Evolutionary conservation across 1,140 invertebrate species (phyloP), one percentile per base, ranked within the genome.

Genomic region (Drosophila virilis): DNA sequence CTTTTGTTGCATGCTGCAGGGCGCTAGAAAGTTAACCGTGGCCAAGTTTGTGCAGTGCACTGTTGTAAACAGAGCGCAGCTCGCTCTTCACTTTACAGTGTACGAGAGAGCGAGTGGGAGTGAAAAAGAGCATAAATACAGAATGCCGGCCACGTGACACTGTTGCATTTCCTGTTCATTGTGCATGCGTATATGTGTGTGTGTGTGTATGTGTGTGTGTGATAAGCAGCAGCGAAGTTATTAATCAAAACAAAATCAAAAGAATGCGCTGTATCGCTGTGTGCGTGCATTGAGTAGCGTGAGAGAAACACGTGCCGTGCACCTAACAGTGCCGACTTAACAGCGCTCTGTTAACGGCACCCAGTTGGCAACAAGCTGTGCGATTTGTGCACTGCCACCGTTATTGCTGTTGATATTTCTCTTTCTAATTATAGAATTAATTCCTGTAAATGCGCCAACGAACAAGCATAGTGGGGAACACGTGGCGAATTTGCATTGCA

Each of bases 191-290:
- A n/a, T 65, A 50, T 62, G 68, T 59, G 73, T 51, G 32, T 58
- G 62, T 40, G 38, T 88, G 78, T n/a, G 37, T 65, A 50, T 62
- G 68, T 59, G 73, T 51, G 32, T 58, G 62, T 40, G 38, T 88
- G 78, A 84, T 84, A 84, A 84, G 83, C 73, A 71, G 54, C 78
- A 78, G 80, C 90, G 90, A 91, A 91, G 54, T 76, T 88, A 83
- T 91, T 90, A 91, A 91, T 91, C 90, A 91, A 91, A 91, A 91
- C 90, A 91, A 91, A 91, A 81, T 83, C 83, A 84, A 91, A 88
- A 91, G 90, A 54, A 62, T 12, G 5, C 48, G 38, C 46, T 45
- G 22, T 5, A 28, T 57, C 38, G 0, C 22, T 70, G 71, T 76
- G 71, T 81, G 82, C 50, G 72, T 73, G 78, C 7, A 42, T 48